Evolutionary conservation across 1,140 invertebrate genomes (phyloP).

Genomic region (Neelides sp.): DNA sequence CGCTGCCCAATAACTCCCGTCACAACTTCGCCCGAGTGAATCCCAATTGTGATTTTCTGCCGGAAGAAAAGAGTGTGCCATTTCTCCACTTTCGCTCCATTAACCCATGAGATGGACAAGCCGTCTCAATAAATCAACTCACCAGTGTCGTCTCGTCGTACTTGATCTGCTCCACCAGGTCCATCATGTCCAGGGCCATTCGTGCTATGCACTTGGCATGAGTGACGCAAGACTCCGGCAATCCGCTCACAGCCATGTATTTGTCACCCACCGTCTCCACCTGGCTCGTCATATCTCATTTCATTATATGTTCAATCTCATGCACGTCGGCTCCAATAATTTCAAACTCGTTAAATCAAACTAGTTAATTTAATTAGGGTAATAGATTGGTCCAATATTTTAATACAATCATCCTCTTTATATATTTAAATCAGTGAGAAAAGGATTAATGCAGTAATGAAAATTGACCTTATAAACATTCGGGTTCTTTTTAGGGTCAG

Average conservation of each 20-base stretch:
- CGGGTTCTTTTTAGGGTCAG: slow-evolving; percentile 77
- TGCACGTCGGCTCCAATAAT: no score
- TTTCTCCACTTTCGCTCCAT: not conserved
- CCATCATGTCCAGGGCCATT: slow-evolving; percentile 91
- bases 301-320: not conserved
- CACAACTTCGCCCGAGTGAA: slow-evolving; percentile 90
- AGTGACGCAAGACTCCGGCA: slow-evolving; percentile 78
- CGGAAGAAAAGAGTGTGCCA: slow-evolving; percentile 25
- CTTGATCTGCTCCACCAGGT: slow-evolving; percentile 69
- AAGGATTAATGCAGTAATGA: not conserved
- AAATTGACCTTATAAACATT: slow-evolving; percentile 81
- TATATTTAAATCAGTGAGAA: no score
- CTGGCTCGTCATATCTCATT: slow-evolving; percentile 49
- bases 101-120: not conserved
- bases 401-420: no score
- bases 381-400: no score
- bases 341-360: no score
- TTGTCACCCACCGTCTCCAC: slow-evolving; percentile 99
- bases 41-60: slow-evolving; percentile 87
- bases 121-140: slow-evolving; percentile 39
- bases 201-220: slow-evolving; percentile 88
- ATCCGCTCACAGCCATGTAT: slow-evolving; percentile 95
- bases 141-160: slow-evolving; percentile 76
- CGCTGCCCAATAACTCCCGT: slow-evolving; percentile 92
- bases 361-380: no score